phyloP scores from a whole-genome alignment of 2,888 invertebrate genomes.

The Dyspetes luteomarginatus region DNA sequence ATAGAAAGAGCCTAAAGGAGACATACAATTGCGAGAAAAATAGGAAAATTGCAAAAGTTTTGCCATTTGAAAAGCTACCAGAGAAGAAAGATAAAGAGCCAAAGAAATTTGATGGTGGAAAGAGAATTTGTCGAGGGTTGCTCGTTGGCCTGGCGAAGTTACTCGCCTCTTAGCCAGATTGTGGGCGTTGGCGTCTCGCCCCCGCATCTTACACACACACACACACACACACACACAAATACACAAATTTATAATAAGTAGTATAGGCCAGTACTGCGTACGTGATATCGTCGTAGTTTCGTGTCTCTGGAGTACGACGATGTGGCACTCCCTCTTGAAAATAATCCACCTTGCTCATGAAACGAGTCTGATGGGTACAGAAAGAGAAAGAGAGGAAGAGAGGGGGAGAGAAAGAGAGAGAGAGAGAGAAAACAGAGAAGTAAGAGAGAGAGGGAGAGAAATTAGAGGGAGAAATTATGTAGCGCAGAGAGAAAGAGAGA shows the following conservation, averaged over 20 bases:
- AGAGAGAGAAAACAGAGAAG: neutral
- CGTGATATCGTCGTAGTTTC: conserved; percentile 39
- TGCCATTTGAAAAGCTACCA: conserved; percentile 47
- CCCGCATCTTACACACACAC: conserved; percentile 44
- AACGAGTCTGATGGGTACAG: conserved; percentile 55
- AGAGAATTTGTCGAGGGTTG: conserved; percentile 32
- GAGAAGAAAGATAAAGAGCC: conserved; percentile 27
- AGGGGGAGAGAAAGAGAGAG: conserved; percentile 3
- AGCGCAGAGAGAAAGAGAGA: neutral
- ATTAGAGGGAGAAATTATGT: neutral
- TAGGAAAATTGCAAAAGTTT: conserved; percentile 41
- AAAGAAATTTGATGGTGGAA: conserved; percentile 1
- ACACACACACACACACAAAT: conserved; percentile 2
- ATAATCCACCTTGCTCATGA: conserved; percentile 66
- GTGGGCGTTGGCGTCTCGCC: conserved; percentile 69
- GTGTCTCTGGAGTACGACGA: conserved; percentile 44
- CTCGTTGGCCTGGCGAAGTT: conserved; percentile 38
- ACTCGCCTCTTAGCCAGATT: conserved; percentile 33
- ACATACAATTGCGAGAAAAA: neutral
- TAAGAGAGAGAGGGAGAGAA: conserved; percentile 6
- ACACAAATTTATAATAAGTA: neutral
- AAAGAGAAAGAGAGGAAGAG: neutral
- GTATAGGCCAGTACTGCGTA: neutral
- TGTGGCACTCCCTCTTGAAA: conserved; percentile 65
- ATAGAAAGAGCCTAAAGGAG: too few species aligned